phyloP scores from a whole-genome alignment of 2,113 vertebrate genomes.

The Isichthys henryi region DNA sequence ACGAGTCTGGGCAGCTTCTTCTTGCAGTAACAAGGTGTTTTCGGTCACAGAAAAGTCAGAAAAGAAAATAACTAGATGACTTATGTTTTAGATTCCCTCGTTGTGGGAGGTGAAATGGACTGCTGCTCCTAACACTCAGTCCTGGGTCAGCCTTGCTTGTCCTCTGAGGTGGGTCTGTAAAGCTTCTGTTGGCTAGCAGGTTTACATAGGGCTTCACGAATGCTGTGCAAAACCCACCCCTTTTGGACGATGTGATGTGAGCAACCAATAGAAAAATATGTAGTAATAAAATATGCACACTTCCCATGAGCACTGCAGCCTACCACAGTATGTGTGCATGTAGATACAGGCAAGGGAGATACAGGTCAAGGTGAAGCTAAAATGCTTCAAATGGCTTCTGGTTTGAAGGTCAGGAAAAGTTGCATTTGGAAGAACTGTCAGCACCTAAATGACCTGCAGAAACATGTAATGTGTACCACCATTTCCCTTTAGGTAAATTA shows the following conservation, averaged over 20 bases:
- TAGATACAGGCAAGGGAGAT: background rate
- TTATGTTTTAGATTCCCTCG: background rate
- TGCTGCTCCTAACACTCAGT: background rate
- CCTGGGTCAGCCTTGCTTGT: background rate
- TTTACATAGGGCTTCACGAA: background rate
- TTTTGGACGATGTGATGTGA: background rate
- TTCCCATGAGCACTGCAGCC: background rate
- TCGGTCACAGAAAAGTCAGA: background rate
- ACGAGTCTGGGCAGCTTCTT: background rate
- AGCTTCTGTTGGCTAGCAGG: background rate
- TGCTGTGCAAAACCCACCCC: background rate
- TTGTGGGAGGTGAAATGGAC: background rate
- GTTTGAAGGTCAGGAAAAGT: background rate
- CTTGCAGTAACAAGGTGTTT: background rate
- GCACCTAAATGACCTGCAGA: background rate
- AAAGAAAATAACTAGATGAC: background rate
- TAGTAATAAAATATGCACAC: background rate
- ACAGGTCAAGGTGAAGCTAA: background rate
- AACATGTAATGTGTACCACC: background rate
- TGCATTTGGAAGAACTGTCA: background rate
- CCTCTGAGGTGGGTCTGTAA: background rate
- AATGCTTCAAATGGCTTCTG: background rate
- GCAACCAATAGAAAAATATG: background rate
- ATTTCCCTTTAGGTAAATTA: background rate
- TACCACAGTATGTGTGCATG: background rate